Evolutionary conservation across 2,113 vertebrate species (phyloP), one percentile per base, ranked within the genome.

Genomic region (Cottus gobio): DNA sequence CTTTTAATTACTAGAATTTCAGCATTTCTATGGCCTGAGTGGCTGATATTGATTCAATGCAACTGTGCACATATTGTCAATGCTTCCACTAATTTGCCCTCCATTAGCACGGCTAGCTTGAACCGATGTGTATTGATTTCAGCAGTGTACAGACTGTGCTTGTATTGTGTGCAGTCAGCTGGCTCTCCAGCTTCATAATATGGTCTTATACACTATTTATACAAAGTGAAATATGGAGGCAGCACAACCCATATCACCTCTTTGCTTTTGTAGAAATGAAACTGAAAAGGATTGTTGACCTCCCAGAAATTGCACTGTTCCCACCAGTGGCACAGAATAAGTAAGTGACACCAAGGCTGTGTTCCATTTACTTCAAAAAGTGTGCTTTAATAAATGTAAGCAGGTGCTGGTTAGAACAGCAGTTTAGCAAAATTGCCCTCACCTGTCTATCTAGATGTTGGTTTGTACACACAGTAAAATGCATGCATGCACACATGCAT

Each of bases 51-150:
- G 83, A 90, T 83, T 64, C 7, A 37, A 1, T 69, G 36, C 24
- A 18, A 46, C 44, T 57, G 68, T 18, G 3, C 39, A 26, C 20
- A 36, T 22, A 18, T 22, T 71, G 71, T 46, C 78, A 77, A 50
- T 79, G 39, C 68, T 56, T 67, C 69, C 15, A 48, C n/a, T 67
- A 12, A 54, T 72, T 80, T 82, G 20, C 50, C 77, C 34, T 72
- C 65, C 66, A 82, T 82, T 80, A 75, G 70, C 4, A 48, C 54
- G 12, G 37, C 79, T 69, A 26, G 73, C 22, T n/a, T 12, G 36
- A 73, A 60, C 70, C 64, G 18, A 79, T 76, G 56, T 67, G 62
- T 64, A 88, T 92, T 71, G 85, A 90, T 87, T 83, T 66, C 24
- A 0, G 30, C 57, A 31, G 74, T 71, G 31, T 3, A 52, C 12